phyloP scores from a whole-genome alignment of 2,888 invertebrate genomes.

The Papilio gigon region DNA sequence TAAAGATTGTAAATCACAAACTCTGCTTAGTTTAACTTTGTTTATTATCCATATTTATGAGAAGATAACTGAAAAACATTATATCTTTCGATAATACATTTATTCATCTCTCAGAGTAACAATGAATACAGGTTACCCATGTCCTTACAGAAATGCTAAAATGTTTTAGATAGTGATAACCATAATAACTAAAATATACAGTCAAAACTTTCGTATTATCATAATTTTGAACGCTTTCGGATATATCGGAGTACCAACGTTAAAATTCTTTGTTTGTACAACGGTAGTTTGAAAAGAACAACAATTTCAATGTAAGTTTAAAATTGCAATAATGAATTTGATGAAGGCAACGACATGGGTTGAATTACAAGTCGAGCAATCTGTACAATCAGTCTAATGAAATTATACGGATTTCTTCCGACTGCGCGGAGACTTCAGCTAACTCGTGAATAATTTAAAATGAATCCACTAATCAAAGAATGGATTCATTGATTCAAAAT shows the following conservation, averaged over 20 bases:
- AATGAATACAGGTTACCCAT: no score
- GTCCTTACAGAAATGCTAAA: no score
- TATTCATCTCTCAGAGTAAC: no score
- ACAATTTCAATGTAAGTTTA: neutral
- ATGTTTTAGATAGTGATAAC: no score
- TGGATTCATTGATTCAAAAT: slow-evolving; percentile 12
- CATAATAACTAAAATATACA: no score
- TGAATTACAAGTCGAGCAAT: slow-evolving; percentile 10
- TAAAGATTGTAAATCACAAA: slow-evolving; percentile 14
- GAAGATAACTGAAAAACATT: neutral
- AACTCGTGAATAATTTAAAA: slow-evolving; percentile 21
- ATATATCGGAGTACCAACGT: neutral
- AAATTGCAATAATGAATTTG: neutral
- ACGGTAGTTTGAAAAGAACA: neutral
- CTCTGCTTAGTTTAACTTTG: neutral
- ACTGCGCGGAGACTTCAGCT: slow-evolving; percentile 7
- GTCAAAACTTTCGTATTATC: neutral
- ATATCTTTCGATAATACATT: no score
- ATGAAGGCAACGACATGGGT: neutral
- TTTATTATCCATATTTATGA: neutral
- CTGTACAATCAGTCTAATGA: slow-evolving; percentile 13
- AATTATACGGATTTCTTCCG: slow-evolving; percentile 17
- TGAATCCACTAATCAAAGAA: slow-evolving; percentile 17
- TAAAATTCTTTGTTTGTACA: neutral
- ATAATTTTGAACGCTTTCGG: slow-evolving; percentile 24